Percentiles rank a stretch among this genome's conserved stretches.
These are phyloP conservation scores for Mus spretus DNA, from an alignment of 2,797 vertebrate species.

Conservation along the genomic window DNA sequence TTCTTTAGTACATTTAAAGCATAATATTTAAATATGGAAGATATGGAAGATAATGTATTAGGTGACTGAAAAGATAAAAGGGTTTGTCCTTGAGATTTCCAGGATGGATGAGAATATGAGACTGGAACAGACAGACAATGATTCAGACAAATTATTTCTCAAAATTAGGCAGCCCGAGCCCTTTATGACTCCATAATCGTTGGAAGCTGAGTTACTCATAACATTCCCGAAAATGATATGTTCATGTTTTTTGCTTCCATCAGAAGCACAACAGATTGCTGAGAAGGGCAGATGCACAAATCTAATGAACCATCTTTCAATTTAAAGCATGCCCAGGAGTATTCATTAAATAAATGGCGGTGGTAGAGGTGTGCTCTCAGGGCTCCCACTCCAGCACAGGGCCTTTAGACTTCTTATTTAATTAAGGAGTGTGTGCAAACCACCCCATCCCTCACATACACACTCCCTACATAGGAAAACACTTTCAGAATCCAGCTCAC, in stretches of 20 bases:
- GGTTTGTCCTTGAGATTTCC: conserved; percentile 65
- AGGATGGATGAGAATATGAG: conserved; percentile 10
- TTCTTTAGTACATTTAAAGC: conserved; percentile 38
- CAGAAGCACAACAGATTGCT: conserved; percentile 87
- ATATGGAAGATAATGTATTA: conserved; percentile 42
- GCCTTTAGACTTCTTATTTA: conserved; percentile 70
- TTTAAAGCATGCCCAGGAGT: conserved; percentile 88
- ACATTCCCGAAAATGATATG: conserved; percentile 74
- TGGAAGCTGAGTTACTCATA: conserved; percentile 83
- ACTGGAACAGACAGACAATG: conserved; percentile 30
- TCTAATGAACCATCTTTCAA: conserved; percentile 88
- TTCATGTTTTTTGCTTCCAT: conserved; percentile 73
- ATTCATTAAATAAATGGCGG: conserved; percentile 88
- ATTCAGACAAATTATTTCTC: conserved; percentile 71
- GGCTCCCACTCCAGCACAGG: conserved; percentile 69
- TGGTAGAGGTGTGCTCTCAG: conserved; percentile 79
- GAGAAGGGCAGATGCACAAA: conserved; percentile 86
- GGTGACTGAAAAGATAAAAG: conserved; percentile 8
- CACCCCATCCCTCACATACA: neutral
- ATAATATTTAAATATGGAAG: conserved; percentile 55
- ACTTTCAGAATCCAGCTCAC: conserved; percentile 50
- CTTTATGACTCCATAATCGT: conserved; percentile 82
- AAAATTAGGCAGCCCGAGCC: conserved; percentile 80
- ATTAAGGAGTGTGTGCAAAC: conserved; percentile 58
- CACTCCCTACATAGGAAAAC: conserved; percentile 29